Conservation (phyloP, 2,113 vertebrate species). For the Reinhardtius hippoglossoides region DNA sequence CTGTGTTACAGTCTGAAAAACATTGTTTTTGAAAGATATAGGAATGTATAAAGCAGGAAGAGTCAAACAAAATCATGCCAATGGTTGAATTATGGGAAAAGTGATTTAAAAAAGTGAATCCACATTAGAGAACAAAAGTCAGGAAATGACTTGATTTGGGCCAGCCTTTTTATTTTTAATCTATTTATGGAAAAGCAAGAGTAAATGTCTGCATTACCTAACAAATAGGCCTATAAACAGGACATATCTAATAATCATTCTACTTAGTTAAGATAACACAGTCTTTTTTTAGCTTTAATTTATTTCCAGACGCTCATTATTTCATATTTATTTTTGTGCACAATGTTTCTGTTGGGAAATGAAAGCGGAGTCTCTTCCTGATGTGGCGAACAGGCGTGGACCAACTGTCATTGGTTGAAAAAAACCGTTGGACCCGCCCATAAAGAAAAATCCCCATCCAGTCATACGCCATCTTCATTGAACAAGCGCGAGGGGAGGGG, state of each 20-base stretch:
- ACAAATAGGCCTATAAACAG: too few relatives aligned
- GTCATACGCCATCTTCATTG: slow-evolving; percentile 36
- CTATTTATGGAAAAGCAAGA: background rate
- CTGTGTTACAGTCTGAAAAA: background rate
- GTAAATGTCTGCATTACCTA: background rate
- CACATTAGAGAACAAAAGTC: background rate
- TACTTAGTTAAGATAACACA: too few relatives aligned
- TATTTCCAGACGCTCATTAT: too few relatives aligned
- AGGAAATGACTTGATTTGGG: background rate
- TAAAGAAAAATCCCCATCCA: slow-evolving; percentile 4
- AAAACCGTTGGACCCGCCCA: slow-evolving; percentile 26
- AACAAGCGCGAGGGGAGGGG: slow-evolving; percentile 5
- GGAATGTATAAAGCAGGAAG: background rate
- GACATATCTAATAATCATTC: too few relatives aligned
- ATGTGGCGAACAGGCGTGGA: background rate
- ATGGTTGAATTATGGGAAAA: background rate
- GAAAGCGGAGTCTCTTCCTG: background rate
- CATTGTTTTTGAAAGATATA: background rate
- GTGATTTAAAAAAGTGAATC: background rate
- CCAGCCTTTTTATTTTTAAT: too few relatives aligned
- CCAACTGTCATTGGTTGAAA: slow-evolving; percentile 55
- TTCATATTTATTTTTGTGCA: background rate
- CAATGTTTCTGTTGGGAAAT: background rate
- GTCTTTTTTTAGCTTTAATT: too few relatives aligned
- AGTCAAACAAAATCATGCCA: background rate